A percentile compares a stretch with the other conserved stretches of the same genome.
Evolutionary conservation across 30 jellyfish, hydroid and myxozoan species (phyloP).

Genomic region (Hydra vulgaris): DNA sequence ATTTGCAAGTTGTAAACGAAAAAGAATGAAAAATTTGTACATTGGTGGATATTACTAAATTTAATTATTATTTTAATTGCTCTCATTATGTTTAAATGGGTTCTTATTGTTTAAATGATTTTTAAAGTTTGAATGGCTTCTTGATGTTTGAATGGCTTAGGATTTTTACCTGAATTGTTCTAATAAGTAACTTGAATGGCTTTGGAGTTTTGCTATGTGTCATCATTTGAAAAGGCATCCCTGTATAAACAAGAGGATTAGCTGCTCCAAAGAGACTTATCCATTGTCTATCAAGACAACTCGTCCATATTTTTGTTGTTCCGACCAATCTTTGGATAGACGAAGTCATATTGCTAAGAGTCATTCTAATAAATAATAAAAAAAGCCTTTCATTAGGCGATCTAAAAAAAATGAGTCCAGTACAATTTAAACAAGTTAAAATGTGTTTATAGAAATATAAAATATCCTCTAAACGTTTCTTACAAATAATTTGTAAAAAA

Average conservation of each 20-base stretch:
- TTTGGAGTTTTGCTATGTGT: slow-evolving; percentile 14
- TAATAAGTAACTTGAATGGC: slow-evolving; percentile 1
- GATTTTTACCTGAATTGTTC: background rate
- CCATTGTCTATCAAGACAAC: slow-evolving; percentile 37
- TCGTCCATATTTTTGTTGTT: slow-evolving; percentile 41
- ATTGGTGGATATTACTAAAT: too few species aligned
- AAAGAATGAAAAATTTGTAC: too few species aligned
- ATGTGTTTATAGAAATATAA: background rate
- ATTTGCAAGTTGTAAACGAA: too few species aligned
- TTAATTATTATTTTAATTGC: too few species aligned
- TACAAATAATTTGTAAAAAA: slow-evolving; percentile 28
- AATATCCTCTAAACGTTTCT: background rate
- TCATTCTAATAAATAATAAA: background rate
- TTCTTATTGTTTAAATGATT: too few species aligned
- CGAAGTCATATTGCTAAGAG: slow-evolving; percentile 29
- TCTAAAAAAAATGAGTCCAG: background rate
- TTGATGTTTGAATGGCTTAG: too few species aligned
- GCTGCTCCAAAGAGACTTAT: slow-evolving; percentile 35
- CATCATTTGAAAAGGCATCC: slow-evolving; percentile 26
- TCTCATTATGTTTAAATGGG: too few species aligned
- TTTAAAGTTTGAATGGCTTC: too few species aligned
- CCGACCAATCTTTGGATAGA: slow-evolving; percentile 22
- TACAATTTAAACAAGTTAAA: background rate
- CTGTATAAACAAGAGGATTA: slow-evolving; percentile 35
- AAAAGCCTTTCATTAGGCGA: background rate